Percentiles rank a stretch among this genome's conserved stretches.
These are phyloP conservation scores for Porites divaricata DNA, from an alignment of 92 coral and sea anemone species.

Conservation along the genomic window DNA sequence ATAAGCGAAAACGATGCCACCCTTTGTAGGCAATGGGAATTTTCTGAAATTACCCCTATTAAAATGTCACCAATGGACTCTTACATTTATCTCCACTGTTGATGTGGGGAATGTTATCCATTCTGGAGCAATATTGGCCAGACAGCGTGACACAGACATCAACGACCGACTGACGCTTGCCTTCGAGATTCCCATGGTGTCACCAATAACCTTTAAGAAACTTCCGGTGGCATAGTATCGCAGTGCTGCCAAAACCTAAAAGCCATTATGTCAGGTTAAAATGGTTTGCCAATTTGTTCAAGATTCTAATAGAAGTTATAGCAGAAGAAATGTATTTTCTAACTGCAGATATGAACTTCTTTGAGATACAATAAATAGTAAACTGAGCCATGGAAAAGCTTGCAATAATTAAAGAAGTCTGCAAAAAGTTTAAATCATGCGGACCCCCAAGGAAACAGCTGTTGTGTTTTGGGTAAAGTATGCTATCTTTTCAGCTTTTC, in stretches of 20 bases:
- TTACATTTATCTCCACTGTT: constrained; percentile 23
- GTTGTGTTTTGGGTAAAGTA: no score
- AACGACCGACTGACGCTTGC: constrained; percentile 16
- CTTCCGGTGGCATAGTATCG: constrained; percentile 14
- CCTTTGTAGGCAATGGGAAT: no score
- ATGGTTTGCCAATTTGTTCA: no score
- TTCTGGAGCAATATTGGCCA: background rate
- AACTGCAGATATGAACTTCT: background rate
- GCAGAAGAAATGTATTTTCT: background rate
- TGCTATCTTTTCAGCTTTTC: no score
- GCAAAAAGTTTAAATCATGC: no score
- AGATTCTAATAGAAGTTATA: no score
- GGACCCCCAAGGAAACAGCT: no score
- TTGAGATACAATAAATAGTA: background rate
- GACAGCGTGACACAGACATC: constrained; percentile 19
- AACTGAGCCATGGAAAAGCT: background rate
- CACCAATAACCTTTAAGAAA: constrained; percentile 1
- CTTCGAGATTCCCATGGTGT: constrained; percentile 23
- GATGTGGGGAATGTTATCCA: constrained; percentile 27
- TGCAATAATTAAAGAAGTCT: no score
- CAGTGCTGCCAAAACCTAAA: constrained; percentile 19
- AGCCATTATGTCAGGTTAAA: no score
- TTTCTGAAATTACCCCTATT: no score
- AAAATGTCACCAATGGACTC: no score
- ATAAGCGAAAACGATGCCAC: no score